A percentile compares a stretch with the other conserved stretches of the same genome.
Conservation (phyloP, 1,140 invertebrate species). For the Nasonia giraulti region DNA sequence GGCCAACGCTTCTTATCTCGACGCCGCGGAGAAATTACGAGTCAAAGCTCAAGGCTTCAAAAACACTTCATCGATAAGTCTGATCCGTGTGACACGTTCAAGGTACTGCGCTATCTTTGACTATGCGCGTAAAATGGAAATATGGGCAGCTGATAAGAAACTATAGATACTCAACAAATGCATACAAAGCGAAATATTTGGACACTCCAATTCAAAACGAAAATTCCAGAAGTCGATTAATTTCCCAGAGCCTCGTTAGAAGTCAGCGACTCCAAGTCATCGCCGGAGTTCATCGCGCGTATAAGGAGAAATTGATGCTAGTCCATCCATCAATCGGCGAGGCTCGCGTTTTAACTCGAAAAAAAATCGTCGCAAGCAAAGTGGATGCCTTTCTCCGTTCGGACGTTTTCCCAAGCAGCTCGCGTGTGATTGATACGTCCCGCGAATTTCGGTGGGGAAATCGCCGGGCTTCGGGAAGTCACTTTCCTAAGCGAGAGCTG, state of each 20-base stretch:
- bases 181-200: neutral
- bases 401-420: no score
- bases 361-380: neutral
- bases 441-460: neutral
- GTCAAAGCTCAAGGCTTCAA: slow-evolving; percentile 4
- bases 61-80: slow-evolving; percentile 12
- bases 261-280: no score
- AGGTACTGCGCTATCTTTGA: slow-evolving; percentile 10
- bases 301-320: neutral
- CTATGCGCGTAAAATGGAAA: slow-evolving; percentile 17
- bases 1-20: neutral
- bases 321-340: neutral
- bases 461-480: neutral
- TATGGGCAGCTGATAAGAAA: neutral
- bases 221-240: neutral
- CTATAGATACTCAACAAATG: neutral
- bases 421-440: no score
- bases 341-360: neutral
- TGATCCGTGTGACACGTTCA: neutral
- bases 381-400: no score
- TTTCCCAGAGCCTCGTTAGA: neutral
- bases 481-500: neutral
- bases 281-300: neutral
- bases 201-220: neutral
- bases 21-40: neutral